Base-by-base conservation (phyloP, 35 echinoderm and acorn worm genomes). In the Diadema setosum region DNA sequence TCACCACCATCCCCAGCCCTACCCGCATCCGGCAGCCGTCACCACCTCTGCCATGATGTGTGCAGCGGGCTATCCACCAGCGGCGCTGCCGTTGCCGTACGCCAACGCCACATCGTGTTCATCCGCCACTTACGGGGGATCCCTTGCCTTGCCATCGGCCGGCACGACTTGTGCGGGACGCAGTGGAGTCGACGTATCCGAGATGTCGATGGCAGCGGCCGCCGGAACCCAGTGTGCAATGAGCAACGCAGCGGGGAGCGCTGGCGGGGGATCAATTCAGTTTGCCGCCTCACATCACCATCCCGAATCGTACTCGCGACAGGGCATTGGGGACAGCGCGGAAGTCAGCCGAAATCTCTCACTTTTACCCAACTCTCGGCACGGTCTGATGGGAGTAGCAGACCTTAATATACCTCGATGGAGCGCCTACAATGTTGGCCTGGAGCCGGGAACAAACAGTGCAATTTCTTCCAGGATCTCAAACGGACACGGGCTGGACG, bases 391-490 rank as follows among this genome's bases (percentile, higher is more conserved):
- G 25, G 73, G 73, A 8, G 33, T 78, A 35, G 44, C 73, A 42
- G 73, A 78, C 44, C 40, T 78, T 17, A 78, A 78, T 78, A 78
- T 78, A 78, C 73, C 73, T 42, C 40, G 73, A n/a, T 78, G 73
- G 73, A 78, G 44, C 73, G 24, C 73, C 21, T 78, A 78, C 37
- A 41, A 41, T 35, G 27, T 41, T 44, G 29, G 73, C n/a, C 33
- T 78, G 11, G 73, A 78, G 35, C 40, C 73, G 73, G 73, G 73
- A 78, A 78, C 37, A 20, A 78, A 34, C 24, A 44, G 73, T 78
- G 73, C 73, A 78, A 78, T 78, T 36, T 78, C 73, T 15, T 41
- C 73, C 0, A 78, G 73, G 21, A 41, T 78, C 44, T 41, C 35
- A 21, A 78, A 78, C 73, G 73, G 73, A 14, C 73, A 39, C 35